A percentile compares a stretch with the other conserved stretches of the same genome.
Conservation (phyloP, 1,140 invertebrate genomes). For the Chymomyza costata region DNA sequence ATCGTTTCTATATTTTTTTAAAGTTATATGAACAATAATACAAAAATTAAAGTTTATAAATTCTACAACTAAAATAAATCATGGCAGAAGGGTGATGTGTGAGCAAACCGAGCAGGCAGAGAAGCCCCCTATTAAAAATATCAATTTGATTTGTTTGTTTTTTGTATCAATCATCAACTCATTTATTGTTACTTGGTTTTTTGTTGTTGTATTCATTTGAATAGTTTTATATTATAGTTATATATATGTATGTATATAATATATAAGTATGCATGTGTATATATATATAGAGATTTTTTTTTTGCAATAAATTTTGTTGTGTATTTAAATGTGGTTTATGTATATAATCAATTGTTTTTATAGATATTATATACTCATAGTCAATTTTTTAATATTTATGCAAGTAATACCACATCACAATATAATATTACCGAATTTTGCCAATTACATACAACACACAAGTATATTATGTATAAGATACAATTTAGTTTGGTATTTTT, state of each 20-base stretch:
- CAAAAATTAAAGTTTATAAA: no score
- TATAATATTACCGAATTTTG: no score
- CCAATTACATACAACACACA: constrained; percentile 58
- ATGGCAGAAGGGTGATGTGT: no score
- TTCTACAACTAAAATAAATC: no score
- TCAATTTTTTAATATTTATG: no score
- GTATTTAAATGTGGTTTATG: constrained; percentile 15
- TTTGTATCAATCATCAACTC: constrained; percentile 70
- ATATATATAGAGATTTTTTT: constrained; percentile 34
- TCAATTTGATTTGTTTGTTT: constrained; percentile 28
- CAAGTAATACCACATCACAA: no score
- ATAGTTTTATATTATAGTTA: constrained; percentile 35
- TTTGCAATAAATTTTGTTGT: constrained; percentile 44
- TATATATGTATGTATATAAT: constrained; percentile 15
- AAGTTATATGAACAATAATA: no score
- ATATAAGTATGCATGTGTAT: constrained; percentile 11
- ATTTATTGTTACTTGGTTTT: constrained; percentile 63
- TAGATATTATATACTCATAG: neutral
- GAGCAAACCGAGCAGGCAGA: no score
- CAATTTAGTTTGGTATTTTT: constrained; percentile 32
- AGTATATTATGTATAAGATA: constrained; percentile 36
- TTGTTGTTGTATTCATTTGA: constrained; percentile 33
- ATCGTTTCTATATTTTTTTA: no score
- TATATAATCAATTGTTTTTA: no score
- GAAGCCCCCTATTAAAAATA: constrained; percentile 6